Base-by-base conservation (phyloP, 2,113 vertebrate genomes). In the Orientallactaga bullata region DNA sequence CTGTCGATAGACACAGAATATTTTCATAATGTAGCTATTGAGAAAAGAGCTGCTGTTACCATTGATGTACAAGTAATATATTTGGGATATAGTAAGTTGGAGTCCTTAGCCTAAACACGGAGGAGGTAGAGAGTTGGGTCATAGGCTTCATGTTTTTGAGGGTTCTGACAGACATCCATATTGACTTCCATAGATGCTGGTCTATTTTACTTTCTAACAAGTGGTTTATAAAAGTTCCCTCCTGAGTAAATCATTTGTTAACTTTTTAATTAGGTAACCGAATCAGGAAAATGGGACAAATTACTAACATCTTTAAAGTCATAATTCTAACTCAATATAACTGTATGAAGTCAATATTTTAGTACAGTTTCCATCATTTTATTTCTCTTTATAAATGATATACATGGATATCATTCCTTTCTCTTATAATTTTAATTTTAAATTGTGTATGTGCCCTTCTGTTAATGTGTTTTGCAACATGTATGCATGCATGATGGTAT, bases 211-310 rank as follows among this genome's bases (percentile, higher is more conserved):
- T 55, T 55, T 55, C 55, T 55, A 3, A 10, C 12, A 12, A 55
- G 55, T 7, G 2, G 15, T 55, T 55, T 55, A 15, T 55, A 15
- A 55, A 55, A 10, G 55, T 55, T 55, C 55, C 3, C 10, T 55
- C 12, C 15, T 55, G 55, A 55, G 15, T 55, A 55, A 55, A 2
- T 55, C 10, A 13, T 55, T 55, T 15, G 7, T 55, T 87, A 15
- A 74, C 6, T n/a, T 97, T 61, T 96, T 32, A 78, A 92, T 23
- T 85, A 35, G 63, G n/a, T 80, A 37, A 28, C 2, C 66, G 78
- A 71, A 28, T 72, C 24, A 73, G 76, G 17, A 88, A 81, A 28
- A 42, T 73, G 66, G n/a, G 26, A 7, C 2, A 39, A 68, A 37
- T 30, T 35, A 47, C 9, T 94, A 66, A 21, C 35, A 12, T 51